Conservation (phyloP, 2,797 vertebrate species). For the Sebastes baramenuke region DNA sequence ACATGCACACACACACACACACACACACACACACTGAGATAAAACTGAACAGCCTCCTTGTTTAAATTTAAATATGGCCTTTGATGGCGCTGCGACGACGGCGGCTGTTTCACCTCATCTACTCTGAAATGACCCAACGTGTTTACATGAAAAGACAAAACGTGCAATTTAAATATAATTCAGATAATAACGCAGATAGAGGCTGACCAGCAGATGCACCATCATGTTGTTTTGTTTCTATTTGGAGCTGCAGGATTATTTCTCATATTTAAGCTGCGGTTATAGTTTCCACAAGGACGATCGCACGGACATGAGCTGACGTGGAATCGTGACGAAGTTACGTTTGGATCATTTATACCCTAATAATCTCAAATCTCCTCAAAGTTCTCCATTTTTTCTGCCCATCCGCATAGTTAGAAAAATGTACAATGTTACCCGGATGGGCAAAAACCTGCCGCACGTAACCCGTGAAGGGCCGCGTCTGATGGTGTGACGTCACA, state of each 20-base stretch:
- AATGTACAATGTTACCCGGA: too few species aligned
- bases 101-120: conserved; percentile 32
- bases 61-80: conserved; percentile 41
- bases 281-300: too few species aligned
- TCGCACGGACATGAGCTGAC: too few species aligned
- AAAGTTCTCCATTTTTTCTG: too few species aligned
- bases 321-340: too few species aligned
- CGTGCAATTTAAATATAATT: conserved; percentile 37
- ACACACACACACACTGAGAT: conserved; percentile 1
- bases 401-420: too few species aligned
- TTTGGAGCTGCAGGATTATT: neutral
- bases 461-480: too few species aligned
- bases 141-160: conserved; percentile 29
- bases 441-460: too few species aligned
- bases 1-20: neutral
- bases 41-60: conserved; percentile 23
- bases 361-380: too few species aligned
- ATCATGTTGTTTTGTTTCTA: neutral
- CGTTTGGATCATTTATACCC: too few species aligned
- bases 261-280: neutral
- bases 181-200: conserved; percentile 16
- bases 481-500: too few species aligned
- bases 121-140: conserved; percentile 3
- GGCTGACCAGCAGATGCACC: neutral
- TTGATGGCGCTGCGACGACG: conserved; percentile 26